These are phyloP conservation scores for Conus canariensis DNA, from an alignment of 2,888 invertebrate species.

Conservation along the genomic window DNA sequence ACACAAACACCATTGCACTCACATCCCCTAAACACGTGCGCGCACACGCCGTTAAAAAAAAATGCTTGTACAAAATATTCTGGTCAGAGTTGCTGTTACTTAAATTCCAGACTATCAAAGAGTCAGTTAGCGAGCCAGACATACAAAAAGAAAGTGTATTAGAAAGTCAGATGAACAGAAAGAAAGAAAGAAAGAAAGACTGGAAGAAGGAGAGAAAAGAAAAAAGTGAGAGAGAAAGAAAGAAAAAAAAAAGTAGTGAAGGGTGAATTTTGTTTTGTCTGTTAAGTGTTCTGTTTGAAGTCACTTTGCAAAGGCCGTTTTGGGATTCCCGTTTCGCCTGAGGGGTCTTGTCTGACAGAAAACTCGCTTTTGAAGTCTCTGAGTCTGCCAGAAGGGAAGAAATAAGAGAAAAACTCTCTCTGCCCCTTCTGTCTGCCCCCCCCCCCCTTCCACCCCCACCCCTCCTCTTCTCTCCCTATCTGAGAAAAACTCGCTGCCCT, in stretches of 20 bases:
- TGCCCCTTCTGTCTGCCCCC: background rate
- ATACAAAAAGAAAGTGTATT: background rate
- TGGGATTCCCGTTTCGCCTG: constrained; percentile 7
- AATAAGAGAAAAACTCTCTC: background rate
- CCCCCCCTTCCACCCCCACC: background rate
- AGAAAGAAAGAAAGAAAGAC: background rate
- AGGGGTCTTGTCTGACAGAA: constrained; percentile 16
- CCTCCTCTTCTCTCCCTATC: background rate
- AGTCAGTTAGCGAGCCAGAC: background rate
- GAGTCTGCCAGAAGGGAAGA: background rate
- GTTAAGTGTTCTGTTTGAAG: constrained; percentile 35
- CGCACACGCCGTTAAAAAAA: too few species aligned
- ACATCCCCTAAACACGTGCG: too few species aligned
- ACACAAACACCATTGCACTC: too few species aligned
- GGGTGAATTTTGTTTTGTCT: constrained; percentile 34
- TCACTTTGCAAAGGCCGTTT: constrained; percentile 36
- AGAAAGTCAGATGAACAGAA: background rate
- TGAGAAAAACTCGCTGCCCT: too few species aligned
- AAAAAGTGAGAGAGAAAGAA: background rate
- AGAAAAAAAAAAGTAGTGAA: background rate
- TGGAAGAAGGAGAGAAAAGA: background rate
- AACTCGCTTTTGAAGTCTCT: constrained; percentile 26
- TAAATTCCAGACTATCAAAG: background rate
- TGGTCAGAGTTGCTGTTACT: too few species aligned
- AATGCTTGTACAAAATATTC: too few species aligned